These are phyloP conservation scores for Aphrocallistes beatrix DNA, from an alignment of 37 sponge, comb jelly and placozoan genomes.

Conservation along the genomic window DNA sequence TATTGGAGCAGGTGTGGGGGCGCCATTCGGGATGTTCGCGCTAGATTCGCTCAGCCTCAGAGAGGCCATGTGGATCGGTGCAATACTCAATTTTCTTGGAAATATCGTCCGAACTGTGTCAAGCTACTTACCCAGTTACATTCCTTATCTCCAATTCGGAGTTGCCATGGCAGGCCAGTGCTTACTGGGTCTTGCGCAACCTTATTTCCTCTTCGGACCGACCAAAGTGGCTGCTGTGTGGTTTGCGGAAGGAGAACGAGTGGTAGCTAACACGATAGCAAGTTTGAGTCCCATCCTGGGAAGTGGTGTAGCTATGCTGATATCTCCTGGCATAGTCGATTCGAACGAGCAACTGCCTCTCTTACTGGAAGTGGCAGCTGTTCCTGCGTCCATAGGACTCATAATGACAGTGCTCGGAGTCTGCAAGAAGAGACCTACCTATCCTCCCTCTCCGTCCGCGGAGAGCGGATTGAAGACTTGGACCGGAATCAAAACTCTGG, in stretches of 20 bases:
- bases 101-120: constrained; percentile 27
- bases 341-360: neutral
- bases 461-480: constrained; percentile 11
- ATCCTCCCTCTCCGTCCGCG: neutral
- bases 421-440: neutral
- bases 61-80: constrained; percentile 46
- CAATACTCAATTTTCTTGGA: constrained; percentile 45
- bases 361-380: neutral
- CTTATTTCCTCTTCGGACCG: constrained; percentile 61
- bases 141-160: constrained; percentile 24
- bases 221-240: constrained; percentile 71
- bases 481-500: neutral
- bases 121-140: constrained; percentile 26
- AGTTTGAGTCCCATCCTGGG: neutral
- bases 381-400: neutral
- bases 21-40: constrained; percentile 45
- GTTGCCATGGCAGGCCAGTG: constrained; percentile 60
- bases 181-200: constrained; percentile 57
- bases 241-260: constrained; percentile 65
- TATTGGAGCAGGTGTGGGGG: constrained; percentile 44
- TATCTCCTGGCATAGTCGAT: neutral
- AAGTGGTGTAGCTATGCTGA: neutral
- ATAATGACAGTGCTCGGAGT: neutral
- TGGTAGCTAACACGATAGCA: constrained; percentile 2
- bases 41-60: constrained; percentile 54